Base-by-base conservation (phyloP, 2,113 vertebrate species). In the Harpagus bidentatus region DNA sequence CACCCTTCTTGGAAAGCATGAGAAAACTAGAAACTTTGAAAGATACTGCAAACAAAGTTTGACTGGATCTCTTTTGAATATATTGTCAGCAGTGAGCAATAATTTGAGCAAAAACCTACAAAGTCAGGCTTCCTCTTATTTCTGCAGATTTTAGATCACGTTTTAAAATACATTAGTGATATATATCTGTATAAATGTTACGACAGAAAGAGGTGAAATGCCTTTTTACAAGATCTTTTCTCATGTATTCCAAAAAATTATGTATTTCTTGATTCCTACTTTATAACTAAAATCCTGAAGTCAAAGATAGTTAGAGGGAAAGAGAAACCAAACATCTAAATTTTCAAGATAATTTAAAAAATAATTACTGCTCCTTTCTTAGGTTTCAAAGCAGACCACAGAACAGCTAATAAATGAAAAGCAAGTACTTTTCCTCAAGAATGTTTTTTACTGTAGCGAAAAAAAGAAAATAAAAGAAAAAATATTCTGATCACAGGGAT, bases 381-480 rank as follows among this genome's bases (percentile, higher is more conserved):
- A 76, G 7, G 13, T 79, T 88, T 92, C 42, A 95, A 77, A 91
- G 45, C 22, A 95, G 53, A 91, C 12, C 72, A 63, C 25, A 11
- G 22, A 72, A 42, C n/a, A 84, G 32, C 42, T 86, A 97, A 96
- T 82, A 87, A 97, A 98, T 76, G 85, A 95, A 96, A 96, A 89
- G 16, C 90, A 95, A 20, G 11, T 90, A 48, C 19, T 62, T 63
- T 85, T 87, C 73, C 93, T 87, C 92, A 95, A 95, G 91, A 76
- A 96, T 96, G 34, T 72, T 67, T 97, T 98, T 98, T 97, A 98
- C 98, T 97, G 96, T 98, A 97, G 90, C 50, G 98, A 97, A 97
- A 91, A 45, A 59, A 11, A 81, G 11, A 69, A 55, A 83, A 34
- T 3, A 79, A 95, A 38, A 40, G 67, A 87, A 97, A 97, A 95